A percentile compares a stretch with the other conserved stretches of the same genome.
Conservation (phyloP, 2,888 invertebrate genomes). For the Drosophila acutilabella region DNA sequence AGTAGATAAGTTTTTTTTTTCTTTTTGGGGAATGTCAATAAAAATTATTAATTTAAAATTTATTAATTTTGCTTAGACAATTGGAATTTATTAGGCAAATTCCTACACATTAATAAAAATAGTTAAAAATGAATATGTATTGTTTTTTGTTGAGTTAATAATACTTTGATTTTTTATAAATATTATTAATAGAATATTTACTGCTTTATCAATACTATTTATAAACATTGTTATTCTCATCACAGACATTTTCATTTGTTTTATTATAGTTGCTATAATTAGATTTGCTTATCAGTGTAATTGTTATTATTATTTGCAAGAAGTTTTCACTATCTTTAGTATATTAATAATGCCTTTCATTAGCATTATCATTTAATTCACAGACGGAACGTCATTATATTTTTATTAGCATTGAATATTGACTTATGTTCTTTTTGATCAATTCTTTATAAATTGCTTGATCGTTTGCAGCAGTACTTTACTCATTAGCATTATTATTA, state of each 20-base stretch:
- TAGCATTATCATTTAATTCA: background rate
- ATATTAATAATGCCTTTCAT: background rate
- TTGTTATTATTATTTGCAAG: background rate
- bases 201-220: background rate
- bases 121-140: background rate
- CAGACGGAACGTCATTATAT: too few relatives aligned
- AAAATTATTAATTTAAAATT: conserved; percentile 2
- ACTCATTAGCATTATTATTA: background rate
- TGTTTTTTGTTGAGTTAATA: background rate
- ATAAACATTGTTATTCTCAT: background rate
- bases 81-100: conserved; percentile 1
- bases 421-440: too few relatives aligned
- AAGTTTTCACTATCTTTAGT: background rate
- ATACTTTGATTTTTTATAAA: too few relatives aligned
- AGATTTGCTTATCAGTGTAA: background rate
- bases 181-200: too few relatives aligned
- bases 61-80: background rate
- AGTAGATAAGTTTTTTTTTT: conserved; percentile 19
- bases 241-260: background rate
- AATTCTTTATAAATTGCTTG: too few relatives aligned
- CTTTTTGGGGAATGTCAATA: conserved; percentile 7
- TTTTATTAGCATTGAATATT: too few relatives aligned
- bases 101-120: background rate
- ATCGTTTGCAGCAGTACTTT: background rate
- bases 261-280: background rate